Base-by-base conservation (phyloP, 2,113 vertebrate genomes). In the Thamnaconus septentrionalis region DNA sequence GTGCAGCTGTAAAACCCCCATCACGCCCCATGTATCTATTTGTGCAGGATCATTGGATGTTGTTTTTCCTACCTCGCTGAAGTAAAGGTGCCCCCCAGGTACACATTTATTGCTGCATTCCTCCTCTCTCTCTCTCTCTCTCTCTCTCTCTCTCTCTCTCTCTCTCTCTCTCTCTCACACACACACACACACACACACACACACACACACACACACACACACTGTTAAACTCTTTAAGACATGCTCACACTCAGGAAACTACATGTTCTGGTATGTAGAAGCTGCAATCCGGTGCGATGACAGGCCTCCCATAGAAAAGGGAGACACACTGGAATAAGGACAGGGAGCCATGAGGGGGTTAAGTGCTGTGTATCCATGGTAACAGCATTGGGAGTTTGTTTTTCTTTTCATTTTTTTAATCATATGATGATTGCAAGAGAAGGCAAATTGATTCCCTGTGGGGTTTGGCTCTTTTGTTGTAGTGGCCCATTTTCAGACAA, bases 401-500 rank as follows among this genome's bases (percentile, higher is more conserved):
- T 31, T 31, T 31, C 18, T 31, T 31, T 31, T 31, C 18, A 1
- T 31, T 31, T 31, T 65, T 64, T 58, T 52, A 64, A 76, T 66
- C 65, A 69, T 79, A 59, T 73, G 70, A 84, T 75, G 80, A 87
- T 85, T 81, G 70, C 69, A 62, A 59, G 48, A 56, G 53, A 66
- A 75, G 56, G 69, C 64, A 83, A 80, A 81, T 60, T 70, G 60
- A 71, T 78, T 84, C 76, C 79, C 71, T 67, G 63, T 80, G 61
- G 11, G 9, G n/a, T 51, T 59, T 11, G 12, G 53, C 11, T 3
- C 5, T 11, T 18, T 51, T 59, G 42, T 53, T 31, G 51, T 31
- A 31, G 18, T 31, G 18, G 18, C 18, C 18, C 18, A 31, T 31
- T 31, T 31, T 31, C 18, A 31, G 18, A 2, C 18, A 31, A 31